Evolutionary conservation across 2,888 invertebrate genomes (phyloP).

Genomic region (Empis livida): DNA sequence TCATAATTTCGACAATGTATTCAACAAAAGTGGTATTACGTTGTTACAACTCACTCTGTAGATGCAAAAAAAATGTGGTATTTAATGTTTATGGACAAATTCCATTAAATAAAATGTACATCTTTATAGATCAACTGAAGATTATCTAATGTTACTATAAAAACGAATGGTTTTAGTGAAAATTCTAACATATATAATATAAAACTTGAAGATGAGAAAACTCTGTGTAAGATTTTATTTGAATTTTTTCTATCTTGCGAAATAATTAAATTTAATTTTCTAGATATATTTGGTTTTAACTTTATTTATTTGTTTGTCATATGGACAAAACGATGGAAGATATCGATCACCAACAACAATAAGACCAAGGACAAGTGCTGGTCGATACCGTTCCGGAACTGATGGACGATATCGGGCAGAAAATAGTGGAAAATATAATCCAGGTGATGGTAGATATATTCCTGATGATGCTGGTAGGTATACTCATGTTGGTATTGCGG

Average conservation of each 20-base stretch:
- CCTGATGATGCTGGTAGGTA: conserved; percentile 41
- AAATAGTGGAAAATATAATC: conserved; percentile 23
- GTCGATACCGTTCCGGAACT: conserved; percentile 26
- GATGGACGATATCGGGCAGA: conserved; percentile 27
- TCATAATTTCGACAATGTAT: too few species aligned
- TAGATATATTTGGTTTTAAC: too few species aligned
- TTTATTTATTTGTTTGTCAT: too few species aligned
- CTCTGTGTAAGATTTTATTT: neutral
- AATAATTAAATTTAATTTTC: neutral
- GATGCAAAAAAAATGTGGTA: too few species aligned
- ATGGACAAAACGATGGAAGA: conserved; percentile 20
- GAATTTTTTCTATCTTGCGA: neutral
- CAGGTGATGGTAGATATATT: conserved; percentile 36
- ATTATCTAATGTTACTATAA: neutral
- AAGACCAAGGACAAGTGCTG: conserved; percentile 18
- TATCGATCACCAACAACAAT: conserved; percentile 22
- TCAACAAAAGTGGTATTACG: too few species aligned
- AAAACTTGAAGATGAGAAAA: neutral
- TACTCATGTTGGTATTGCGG: conserved; percentile 36
- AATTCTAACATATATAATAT: neutral
- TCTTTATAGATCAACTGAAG: too few species aligned
- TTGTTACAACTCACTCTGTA: too few species aligned
- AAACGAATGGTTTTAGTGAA: neutral
- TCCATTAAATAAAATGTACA: too few species aligned
- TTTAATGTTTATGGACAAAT: too few species aligned